A percentile compares a stretch with the other conserved stretches of the same genome.
phyloP scores from a whole-genome alignment of 2,113 vertebrate genomes.

The Anseranas semipalmata region DNA sequence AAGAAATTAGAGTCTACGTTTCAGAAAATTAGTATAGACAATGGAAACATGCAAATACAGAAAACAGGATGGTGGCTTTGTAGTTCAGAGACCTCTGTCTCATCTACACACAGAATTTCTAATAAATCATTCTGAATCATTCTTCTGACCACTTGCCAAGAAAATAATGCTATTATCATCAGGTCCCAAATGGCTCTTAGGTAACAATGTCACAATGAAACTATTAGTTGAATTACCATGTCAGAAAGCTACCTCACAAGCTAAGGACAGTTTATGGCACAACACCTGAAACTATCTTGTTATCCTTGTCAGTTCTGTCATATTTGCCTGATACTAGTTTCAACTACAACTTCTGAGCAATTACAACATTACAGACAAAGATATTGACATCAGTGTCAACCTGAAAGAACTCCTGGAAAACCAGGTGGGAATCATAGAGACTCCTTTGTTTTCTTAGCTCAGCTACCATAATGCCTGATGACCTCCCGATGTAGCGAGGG shows the following conservation, averaged over 20 bases:
- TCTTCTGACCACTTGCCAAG: constrained; percentile 18
- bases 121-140: background rate
- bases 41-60: background rate
- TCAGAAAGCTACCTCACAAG: constrained; percentile 6
- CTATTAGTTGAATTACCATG: constrained; percentile 24
- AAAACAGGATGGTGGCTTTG: background rate
- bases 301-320: background rate
- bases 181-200: background rate
- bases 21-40: background rate
- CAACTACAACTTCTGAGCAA: background rate
- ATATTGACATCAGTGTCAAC: background rate
- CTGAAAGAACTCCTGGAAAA: background rate
- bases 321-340: background rate
- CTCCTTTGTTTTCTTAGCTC: background rate
- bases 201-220: background rate
- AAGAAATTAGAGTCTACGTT: background rate
- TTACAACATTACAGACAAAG: background rate
- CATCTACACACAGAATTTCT: background rate
- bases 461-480: background rate
- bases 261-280: background rate
- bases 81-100: background rate
- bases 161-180: constrained; percentile 7
- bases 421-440: background rate
- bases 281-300: background rate
- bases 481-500: background rate